Base-by-base conservation (phyloP, 2,797 vertebrate genomes). In the Semotilus atromaculatus region DNA sequence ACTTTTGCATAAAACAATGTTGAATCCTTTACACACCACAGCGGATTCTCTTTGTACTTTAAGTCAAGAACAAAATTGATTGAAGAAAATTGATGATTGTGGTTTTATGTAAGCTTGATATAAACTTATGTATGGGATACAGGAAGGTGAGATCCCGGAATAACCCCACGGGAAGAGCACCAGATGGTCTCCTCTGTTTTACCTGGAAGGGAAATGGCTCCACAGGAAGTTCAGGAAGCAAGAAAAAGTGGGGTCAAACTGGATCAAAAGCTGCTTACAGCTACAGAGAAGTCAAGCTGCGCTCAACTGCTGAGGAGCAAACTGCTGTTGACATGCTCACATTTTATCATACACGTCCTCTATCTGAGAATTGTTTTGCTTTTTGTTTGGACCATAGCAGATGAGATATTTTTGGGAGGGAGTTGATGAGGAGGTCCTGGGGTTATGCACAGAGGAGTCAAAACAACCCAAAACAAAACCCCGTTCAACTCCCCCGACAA, bases 251-350 rank as follows among this genome's bases (percentile, higher is more conserved):
- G 87, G 91, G 91, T 92, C 90, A 93, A 90, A 4, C 62, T 82
- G 90, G 90, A 90, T 93, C 89, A 92, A 91, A 91, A 64, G 58
- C 89, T 90, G 86, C 90, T 73, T 86, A 87, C 58, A 58, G 87
- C 55, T 70, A 70, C 78, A 81, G 38, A 62, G 82, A 38, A 73
- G 82, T 81, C 77, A 66, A 81, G 83, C 86, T 76, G 53, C 2
- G 55, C 40, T 81, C 7, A 66, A 45, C 36, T 26, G 73, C 72
- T 36, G 14, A 67, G 78, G 13, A 21, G 86, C 45, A 84, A 76
- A 81, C 64, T 11, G 19, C 29, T 75, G 48, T 58, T 78, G 62
- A 43, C 31, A 60, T 71, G 68, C 75, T 67, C 29, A 45, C 21
- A 3, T 45, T 58, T 31, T 67, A 45, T 78, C 8, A 34, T 71